These are phyloP conservation scores for Pangasianodon gigas DNA, from an alignment of 2,113 vertebrate species.

Conservation along the genomic window DNA sequence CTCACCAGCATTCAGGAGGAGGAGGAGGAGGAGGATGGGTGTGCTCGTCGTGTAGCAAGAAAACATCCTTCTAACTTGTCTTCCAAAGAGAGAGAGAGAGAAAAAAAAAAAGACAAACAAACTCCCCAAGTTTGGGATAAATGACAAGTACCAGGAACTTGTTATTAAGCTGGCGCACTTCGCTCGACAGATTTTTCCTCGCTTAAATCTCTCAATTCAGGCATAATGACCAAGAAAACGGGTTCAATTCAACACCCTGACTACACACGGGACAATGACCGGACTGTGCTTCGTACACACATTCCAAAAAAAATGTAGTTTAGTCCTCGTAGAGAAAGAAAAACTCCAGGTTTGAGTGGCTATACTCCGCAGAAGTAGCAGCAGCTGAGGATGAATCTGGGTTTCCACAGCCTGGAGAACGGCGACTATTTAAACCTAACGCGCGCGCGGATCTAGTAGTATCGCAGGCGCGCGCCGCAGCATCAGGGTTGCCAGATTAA, in stretches of 20 bases:
- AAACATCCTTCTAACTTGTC: slow-evolving; percentile 40
- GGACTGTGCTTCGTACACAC: not conserved
- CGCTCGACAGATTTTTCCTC: not conserved
- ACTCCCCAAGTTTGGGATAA: slow-evolving; percentile 1
- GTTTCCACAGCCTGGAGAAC: not conserved
- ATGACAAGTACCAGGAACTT: not conserved
- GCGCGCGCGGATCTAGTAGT: not conserved
- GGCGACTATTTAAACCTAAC: slow-evolving; percentile 23
- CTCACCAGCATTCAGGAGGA: slow-evolving; percentile 38
- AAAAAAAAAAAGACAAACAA: not conserved
- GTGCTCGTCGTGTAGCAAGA: slow-evolving; percentile 1
- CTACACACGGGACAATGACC: not conserved
- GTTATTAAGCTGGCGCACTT: not conserved
- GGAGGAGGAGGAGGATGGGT: not conserved
- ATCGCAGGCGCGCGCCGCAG: slow-evolving; percentile 3
- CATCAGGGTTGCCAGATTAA: slow-evolving; percentile 31
- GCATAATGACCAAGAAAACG: not conserved
- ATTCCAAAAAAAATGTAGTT: not conserved
- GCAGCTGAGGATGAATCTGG: not conserved
- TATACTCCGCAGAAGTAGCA: not conserved
- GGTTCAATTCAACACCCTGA: not conserved
- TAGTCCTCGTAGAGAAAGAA: not conserved
- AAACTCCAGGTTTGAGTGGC: not conserved
- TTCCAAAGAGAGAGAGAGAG: not conserved
- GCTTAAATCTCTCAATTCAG: not conserved